Base-by-base conservation (phyloP, 2,888 invertebrate genomes). In the Dastarcus helophoroides region DNA sequence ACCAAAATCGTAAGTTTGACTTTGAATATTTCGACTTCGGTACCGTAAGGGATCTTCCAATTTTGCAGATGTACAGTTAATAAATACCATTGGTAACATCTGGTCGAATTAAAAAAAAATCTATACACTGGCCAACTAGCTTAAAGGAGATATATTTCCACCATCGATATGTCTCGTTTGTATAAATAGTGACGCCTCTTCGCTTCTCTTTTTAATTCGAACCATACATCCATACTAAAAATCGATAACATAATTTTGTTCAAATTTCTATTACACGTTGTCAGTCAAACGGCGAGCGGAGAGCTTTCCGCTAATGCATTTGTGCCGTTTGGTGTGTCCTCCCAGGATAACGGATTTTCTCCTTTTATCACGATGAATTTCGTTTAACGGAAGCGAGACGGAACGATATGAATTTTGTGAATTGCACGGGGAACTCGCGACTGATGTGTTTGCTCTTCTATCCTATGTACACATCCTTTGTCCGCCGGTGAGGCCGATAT, bases 391-490 rank as follows among this genome's bases (percentile, higher is more conserved):
- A 27, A 31, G 14, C 23, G 31, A 37, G 30, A 10, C 29, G 31
- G 32, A 34, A 13, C 6, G 10, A 13, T 26, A 19, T 37, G 24
- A 27, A 29, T 19, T 10, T 32, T 29, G 23, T 34, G 39, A 30
- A 37, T 30, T 32, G 33, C 37, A 40, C 37, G 33, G 39, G 43
- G 41, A 39, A 41, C 44, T 47, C 49, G 47, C 54, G 53, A 54
- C 54, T 55, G 53, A 56, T 56, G 54, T 58, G 57, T 59, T 60
- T 61, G 52, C 59, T 58, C 53, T 56, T 56, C 52, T 50, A 58
- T 61, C 61, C 61, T 61, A 60, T 60, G 61, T 59, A 61, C 59
- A 61, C 61, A 61, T 54, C 56, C 60, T 60, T 61, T 61, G 58
- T 58, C 56, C 56, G 54, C 53, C 46, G 19, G n/a, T 47, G 54